Conservation (phyloP, 2,113 vertebrate species). For the Gorsachius goisagi region DNA sequence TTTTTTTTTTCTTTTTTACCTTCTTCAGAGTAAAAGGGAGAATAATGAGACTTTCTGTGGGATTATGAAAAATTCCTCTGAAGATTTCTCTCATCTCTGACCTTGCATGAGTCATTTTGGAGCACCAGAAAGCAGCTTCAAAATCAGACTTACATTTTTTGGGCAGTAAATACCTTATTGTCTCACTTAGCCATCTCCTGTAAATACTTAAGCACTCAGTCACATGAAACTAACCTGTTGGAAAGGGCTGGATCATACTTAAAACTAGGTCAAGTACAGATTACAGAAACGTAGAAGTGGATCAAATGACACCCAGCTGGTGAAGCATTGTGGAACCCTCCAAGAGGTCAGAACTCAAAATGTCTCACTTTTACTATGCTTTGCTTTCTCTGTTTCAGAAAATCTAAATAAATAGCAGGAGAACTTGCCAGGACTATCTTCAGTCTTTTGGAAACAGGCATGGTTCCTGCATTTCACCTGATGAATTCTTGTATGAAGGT, state of each 20-base stretch:
- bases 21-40: background rate
- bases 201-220: background rate
- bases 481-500: slow-evolving; percentile 47
- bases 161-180: background rate
- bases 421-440: background rate
- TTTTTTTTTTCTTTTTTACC: background rate
- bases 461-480: background rate
- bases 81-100: background rate
- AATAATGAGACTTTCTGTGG: background rate
- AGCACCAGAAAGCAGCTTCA: background rate
- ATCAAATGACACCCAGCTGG: background rate
- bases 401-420: background rate
- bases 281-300: background rate
- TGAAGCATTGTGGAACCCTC: background rate
- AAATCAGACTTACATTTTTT: background rate
- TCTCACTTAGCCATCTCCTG: background rate
- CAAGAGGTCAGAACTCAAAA: background rate
- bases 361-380: background rate
- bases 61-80: background rate
- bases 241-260: background rate
- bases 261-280: slow-evolving; percentile 9
- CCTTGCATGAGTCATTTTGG: background rate
- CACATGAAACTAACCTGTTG: background rate
- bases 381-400: background rate
- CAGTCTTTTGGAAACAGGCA: slow-evolving; percentile 8